Evolutionary conservation across 2,113 vertebrate genomes (phyloP).

Genomic region (Microcebus lehilahytsara): DNA sequence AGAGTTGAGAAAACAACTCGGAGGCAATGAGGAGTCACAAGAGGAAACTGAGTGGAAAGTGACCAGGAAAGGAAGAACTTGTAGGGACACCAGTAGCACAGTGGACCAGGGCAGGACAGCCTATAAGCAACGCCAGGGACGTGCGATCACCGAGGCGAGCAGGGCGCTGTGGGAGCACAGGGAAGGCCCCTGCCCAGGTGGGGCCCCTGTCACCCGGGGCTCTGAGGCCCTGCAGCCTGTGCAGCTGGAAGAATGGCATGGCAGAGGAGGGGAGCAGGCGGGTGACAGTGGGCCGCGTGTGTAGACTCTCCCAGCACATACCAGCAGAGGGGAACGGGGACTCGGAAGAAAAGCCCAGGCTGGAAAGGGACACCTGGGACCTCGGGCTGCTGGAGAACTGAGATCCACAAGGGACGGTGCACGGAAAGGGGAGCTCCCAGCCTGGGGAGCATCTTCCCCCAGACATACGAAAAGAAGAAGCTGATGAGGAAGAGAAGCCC

Average conservation of each 20-base stretch:
- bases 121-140: not conserved
- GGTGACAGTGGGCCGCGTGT: rapidly evolving
- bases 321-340: not conserved
- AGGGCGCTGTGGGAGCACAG: not conserved
- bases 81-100: not conserved
- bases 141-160: rapidly evolving
- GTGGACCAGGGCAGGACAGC: not conserved
- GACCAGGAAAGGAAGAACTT: not conserved
- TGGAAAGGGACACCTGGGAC: not conserved
- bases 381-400: not conserved
- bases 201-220: too few relatives aligned
- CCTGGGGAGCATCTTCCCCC: not conserved
- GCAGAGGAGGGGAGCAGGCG: not conserved
- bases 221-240: not conserved
- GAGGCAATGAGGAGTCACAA: not conserved
- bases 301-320: not conserved
- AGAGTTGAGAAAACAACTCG: not conserved
- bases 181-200: too few relatives aligned
- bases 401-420: not conserved
- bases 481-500: not conserved
- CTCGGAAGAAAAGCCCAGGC: not conserved
- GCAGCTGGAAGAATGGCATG: not conserved
- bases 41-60: not conserved
- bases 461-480: not conserved
- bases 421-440: too few relatives aligned